Evolutionary conservation across 2,888 invertebrate genomes (phyloP).

Genomic region (Eupithecia inturbata): DNA sequence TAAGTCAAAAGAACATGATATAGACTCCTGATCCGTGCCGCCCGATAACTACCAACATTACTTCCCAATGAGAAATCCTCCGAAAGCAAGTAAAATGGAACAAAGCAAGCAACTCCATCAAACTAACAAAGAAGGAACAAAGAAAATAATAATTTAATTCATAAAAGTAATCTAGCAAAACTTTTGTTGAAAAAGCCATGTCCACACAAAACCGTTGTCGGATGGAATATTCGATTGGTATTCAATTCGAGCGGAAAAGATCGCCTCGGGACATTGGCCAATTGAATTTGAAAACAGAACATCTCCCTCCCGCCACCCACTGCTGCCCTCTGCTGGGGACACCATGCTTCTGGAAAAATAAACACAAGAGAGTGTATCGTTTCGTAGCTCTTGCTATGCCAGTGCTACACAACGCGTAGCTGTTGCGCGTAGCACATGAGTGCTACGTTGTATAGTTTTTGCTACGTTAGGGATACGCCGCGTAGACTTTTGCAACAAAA

Average conservation of each 20-base stretch:
- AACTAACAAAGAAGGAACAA: not conserved
- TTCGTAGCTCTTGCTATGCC: not conserved
- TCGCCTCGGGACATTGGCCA: constrained; percentile 81
- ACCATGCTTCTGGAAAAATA: constrained; percentile 47
- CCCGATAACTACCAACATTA: not conserved
- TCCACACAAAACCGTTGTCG: constrained; percentile 63
- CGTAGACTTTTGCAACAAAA: too few relatives aligned
- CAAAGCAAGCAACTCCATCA: not conserved
- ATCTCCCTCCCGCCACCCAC: constrained; percentile 52
- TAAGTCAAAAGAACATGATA: not conserved
- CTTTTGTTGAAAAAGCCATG: constrained; percentile 47
- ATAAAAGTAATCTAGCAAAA: constrained; percentile 25
- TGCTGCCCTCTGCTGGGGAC: constrained; percentile 45
- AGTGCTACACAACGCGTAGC: not conserved
- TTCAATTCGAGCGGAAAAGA: constrained; percentile 82
- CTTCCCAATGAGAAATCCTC: not conserved
- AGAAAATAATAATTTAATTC: constrained; percentile 13
- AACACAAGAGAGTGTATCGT: not conserved
- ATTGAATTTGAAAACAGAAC: constrained; percentile 83
- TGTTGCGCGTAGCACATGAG: not conserved
- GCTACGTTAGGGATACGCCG: too few relatives aligned
- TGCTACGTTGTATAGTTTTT: not conserved
- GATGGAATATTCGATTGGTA: constrained; percentile 72
- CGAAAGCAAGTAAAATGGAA: constrained; percentile 1
- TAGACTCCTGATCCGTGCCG: not conserved